phyloP scores from a whole-genome alignment of 2,888 invertebrate species.

The Graphium colonna region DNA sequence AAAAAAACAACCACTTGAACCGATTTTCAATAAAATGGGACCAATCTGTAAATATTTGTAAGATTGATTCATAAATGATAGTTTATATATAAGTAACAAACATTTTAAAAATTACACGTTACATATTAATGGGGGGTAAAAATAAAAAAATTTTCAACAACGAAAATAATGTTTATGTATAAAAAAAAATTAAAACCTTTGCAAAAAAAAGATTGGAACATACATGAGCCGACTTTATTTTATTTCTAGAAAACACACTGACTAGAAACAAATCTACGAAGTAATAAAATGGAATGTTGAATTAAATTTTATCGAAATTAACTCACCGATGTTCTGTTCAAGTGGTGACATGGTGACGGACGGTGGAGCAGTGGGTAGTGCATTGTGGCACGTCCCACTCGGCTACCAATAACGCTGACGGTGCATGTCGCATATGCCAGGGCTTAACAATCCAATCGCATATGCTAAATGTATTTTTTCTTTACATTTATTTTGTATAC shows the following conservation, averaged over 20 bases:
- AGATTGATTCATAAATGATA: too few relatives aligned
- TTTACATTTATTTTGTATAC: too few relatives aligned
- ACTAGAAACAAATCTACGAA: background rate
- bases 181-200: background rate
- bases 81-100: too few relatives aligned
- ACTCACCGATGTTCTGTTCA: background rate
- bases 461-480: background rate
- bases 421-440: constrained; percentile 43
- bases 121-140: too few relatives aligned
- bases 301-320: background rate
- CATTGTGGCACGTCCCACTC: constrained; percentile 26
- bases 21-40: too few relatives aligned
- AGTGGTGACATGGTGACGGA: constrained; percentile 24
- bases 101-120: too few relatives aligned
- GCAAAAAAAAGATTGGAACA: too few relatives aligned
- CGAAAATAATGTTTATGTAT: too few relatives aligned
- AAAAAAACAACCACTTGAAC: too few relatives aligned
- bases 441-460: constrained; percentile 27
- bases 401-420: constrained; percentile 48
- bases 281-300: background rate
- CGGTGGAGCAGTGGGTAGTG: constrained; percentile 50
- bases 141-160: too few relatives aligned
- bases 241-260: background rate
- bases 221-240: too few relatives aligned
- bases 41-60: too few relatives aligned